phyloP scores from a whole-genome alignment of 2,113 vertebrate species.

The Tamias sibiricus region DNA sequence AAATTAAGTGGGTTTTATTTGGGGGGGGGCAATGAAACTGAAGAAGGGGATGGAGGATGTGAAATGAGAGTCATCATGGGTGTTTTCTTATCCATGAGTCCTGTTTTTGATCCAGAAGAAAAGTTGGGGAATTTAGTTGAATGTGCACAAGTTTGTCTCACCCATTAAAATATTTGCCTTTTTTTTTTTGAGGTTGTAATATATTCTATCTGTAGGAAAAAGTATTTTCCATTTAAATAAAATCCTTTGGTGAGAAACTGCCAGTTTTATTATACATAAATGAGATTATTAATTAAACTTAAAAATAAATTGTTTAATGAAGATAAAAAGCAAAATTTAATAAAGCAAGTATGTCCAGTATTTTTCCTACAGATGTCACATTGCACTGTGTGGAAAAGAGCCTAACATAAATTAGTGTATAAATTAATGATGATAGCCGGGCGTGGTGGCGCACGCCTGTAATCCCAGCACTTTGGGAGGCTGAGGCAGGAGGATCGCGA shows the following conservation, averaged over 20 bases:
- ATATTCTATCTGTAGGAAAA: conserved; percentile 11
- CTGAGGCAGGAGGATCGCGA: too few relatives aligned
- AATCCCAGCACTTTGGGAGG: too few relatives aligned
- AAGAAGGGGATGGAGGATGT: background rate
- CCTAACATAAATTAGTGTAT: background rate
- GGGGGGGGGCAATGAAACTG: background rate
- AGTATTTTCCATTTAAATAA: background rate
- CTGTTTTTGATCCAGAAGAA: conserved; percentile 54
- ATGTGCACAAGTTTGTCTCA: background rate
- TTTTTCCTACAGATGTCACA: conserved; percentile 32
- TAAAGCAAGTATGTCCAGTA: background rate
- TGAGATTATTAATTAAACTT: conserved; percentile 11
- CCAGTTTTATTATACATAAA: conserved; percentile 30
- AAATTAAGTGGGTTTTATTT: background rate
- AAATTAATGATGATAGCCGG: background rate
- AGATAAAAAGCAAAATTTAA: conserved; percentile 43
- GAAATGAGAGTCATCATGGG: background rate
- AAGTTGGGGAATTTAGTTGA: conserved; percentile 38
- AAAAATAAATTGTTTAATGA: conserved; percentile 46
- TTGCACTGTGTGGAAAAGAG: background rate
- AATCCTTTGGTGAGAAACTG: conserved; percentile 22
- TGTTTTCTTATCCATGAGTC: conserved; percentile 20
- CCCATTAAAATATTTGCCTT: background rate
- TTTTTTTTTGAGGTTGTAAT: background rate
- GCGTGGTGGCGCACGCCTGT: too few relatives aligned